These are phyloP conservation scores for Eupithecia inturbata DNA, from an alignment of 2,888 invertebrate species.

Conservation along the genomic window DNA sequence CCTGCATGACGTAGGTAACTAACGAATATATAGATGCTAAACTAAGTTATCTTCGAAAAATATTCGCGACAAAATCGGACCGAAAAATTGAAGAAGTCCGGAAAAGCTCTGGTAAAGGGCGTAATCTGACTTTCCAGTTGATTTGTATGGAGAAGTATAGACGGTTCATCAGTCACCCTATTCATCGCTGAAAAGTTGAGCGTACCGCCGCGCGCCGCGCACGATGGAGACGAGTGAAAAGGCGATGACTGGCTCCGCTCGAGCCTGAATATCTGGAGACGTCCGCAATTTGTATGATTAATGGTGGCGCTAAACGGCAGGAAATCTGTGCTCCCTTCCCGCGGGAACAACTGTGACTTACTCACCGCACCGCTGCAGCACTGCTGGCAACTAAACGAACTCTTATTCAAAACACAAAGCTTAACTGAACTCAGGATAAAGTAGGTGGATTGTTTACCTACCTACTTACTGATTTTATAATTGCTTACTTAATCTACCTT, in stretches of 20 bases:
- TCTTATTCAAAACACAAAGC: background rate
- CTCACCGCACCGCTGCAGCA: background rate
- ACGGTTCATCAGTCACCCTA: constrained; percentile 52
- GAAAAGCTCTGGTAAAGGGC: constrained; percentile 15
- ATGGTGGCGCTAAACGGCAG: constrained; percentile 52
- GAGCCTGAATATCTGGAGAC: constrained; percentile 60
- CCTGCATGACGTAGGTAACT: background rate
- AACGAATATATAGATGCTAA: background rate
- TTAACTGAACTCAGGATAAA: background rate
- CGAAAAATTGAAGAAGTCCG: constrained; percentile 1
- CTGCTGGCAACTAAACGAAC: background rate
- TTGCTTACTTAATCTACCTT: background rate
- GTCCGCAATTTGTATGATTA: constrained; percentile 71
- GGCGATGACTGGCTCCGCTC: constrained; percentile 72
- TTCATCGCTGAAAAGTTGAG: constrained; percentile 51
- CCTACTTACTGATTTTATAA: background rate
- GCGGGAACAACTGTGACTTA: constrained; percentile 39
- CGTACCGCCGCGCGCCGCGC: constrained; percentile 55
- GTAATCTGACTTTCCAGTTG: constrained; percentile 45
- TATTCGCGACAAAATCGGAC: background rate
- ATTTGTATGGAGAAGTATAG: constrained; percentile 23
- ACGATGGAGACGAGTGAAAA: constrained; percentile 41
- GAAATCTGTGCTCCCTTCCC: constrained; percentile 52
- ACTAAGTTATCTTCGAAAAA: background rate
- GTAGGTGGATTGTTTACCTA: background rate